A percentile compares a stretch with the other conserved stretches of the same genome.
phyloP scores from a whole-genome alignment of 2,888 invertebrate species.

The Drosophila nigricruria region DNA sequence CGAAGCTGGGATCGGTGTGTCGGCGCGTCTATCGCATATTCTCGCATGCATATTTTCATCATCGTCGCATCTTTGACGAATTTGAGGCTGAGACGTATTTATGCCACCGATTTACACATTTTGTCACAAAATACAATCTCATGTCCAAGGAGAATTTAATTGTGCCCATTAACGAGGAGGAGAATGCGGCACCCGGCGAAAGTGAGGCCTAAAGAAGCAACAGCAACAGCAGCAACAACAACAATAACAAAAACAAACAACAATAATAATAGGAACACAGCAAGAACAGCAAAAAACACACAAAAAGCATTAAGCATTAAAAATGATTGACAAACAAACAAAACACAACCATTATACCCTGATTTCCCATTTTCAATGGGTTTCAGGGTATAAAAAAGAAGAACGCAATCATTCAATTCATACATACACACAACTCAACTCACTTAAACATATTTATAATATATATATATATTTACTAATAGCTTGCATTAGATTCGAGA shows the following conservation, averaged over 20 bases:
- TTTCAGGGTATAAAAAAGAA: no score
- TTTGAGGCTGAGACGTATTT: constrained; percentile 98
- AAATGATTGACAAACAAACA: constrained; percentile 44
- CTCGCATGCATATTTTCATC: constrained; percentile 99
- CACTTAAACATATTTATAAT: constrained; percentile 68
- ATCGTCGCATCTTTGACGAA: constrained; percentile 97
- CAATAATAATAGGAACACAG: constrained; percentile 30
- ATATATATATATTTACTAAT: constrained; percentile 66
- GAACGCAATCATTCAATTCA: constrained; percentile 52
- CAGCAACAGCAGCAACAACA: constrained; percentile 23
- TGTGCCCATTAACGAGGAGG: constrained; percentile 97
- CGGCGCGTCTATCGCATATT: constrained; percentile 99
- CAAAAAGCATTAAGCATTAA: constrained; percentile 51
- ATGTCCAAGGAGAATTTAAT: constrained; percentile 99
- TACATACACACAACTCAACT: constrained; percentile 24
- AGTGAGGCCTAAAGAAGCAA: constrained; percentile 86
- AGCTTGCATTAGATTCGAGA: constrained; percentile 68
- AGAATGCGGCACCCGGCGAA: constrained; percentile 86
- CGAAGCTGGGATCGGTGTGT: constrained; percentile 99
- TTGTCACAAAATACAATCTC: constrained; percentile 98
- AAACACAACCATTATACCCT: no score
- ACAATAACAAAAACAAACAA: constrained; percentile 26
- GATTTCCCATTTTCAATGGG: no score
- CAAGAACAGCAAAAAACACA: constrained; percentile 13
- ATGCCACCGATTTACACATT: constrained; percentile 98